These are phyloP conservation scores for Luperina testacea DNA, from an alignment of 2,888 invertebrate genomes.

Conservation along the genomic window DNA sequence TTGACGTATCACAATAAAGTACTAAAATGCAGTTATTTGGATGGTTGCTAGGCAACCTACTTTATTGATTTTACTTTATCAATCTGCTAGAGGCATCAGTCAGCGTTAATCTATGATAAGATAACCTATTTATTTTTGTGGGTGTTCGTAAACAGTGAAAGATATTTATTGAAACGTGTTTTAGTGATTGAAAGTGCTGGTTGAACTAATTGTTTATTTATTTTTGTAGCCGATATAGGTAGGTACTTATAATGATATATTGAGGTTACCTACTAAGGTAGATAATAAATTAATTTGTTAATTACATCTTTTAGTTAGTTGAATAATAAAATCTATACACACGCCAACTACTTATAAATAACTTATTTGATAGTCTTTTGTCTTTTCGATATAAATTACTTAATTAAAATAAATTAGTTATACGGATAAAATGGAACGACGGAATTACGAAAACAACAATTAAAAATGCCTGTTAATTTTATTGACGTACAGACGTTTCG, in stretches of 20 bases:
- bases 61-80: slow-evolving; percentile 58
- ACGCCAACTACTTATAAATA: background rate
- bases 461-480: background rate
- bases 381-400: background rate
- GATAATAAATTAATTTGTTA: background rate
- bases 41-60: slow-evolving; percentile 57
- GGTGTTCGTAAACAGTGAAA: background rate
- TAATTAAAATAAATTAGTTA: background rate
- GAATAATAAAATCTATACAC: background rate
- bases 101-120: slow-evolving; percentile 25
- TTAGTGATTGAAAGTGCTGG: background rate
- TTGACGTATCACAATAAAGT: background rate
- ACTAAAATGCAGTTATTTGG: slow-evolving; percentile 38
- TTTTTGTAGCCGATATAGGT: background rate
- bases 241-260: background rate
- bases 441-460: background rate
- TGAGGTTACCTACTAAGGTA: background rate
- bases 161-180: background rate
- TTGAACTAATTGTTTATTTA: background rate
- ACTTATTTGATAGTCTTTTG: background rate
- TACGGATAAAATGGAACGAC: background rate
- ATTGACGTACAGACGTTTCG: background rate
- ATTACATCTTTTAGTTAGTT: background rate
- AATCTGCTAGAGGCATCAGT: slow-evolving; percentile 38
- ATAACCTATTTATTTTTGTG: slow-evolving; percentile 4